Evolutionary conservation across 53 echinoderm and acorn worm genomes (phyloP).

Genomic region (Henricia sp.): DNA sequence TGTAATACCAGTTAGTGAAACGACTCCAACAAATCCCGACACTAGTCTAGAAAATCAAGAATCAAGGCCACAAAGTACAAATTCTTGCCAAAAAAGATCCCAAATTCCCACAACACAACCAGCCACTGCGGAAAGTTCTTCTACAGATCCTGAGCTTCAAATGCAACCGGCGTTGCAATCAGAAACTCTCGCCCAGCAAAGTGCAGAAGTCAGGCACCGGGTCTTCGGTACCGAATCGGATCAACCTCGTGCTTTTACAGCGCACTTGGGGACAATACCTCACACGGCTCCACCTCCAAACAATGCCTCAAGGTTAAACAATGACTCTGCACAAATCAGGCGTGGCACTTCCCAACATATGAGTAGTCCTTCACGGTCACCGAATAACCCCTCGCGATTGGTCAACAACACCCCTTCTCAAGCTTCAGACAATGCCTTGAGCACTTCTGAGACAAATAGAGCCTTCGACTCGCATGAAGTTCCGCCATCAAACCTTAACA

Average conservation of each 20-base stretch:
- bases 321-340: background rate
- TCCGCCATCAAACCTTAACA: background rate
- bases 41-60: background rate
- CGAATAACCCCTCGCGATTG: background rate
- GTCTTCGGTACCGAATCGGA: background rate
- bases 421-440: background rate
- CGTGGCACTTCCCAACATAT: background rate
- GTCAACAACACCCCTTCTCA: slow-evolving; percentile 18
- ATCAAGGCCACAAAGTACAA: slow-evolving; percentile 5
- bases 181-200: slow-evolving; percentile 3
- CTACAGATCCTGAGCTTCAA: slow-evolving; percentile 6
- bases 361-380: background rate
- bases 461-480: background rate
- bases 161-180: slow-evolving; percentile 43
- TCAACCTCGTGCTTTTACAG: slow-evolving; percentile 39
- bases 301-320: slow-evolving; percentile 14
- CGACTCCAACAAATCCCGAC: background rate
- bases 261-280: slow-evolving; percentile 64
- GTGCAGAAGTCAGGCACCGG: slow-evolving; percentile 16
- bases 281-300: slow-evolving; percentile 57
- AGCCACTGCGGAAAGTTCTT: background rate
- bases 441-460: slow-evolving; percentile 5
- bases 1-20: background rate
- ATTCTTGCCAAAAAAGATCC: background rate
- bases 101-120: too few relatives aligned